Evolutionary conservation across 2,888 invertebrate species (phyloP), one percentile per base, ranked within the genome.

Genomic region (Agrotis clavis): DNA sequence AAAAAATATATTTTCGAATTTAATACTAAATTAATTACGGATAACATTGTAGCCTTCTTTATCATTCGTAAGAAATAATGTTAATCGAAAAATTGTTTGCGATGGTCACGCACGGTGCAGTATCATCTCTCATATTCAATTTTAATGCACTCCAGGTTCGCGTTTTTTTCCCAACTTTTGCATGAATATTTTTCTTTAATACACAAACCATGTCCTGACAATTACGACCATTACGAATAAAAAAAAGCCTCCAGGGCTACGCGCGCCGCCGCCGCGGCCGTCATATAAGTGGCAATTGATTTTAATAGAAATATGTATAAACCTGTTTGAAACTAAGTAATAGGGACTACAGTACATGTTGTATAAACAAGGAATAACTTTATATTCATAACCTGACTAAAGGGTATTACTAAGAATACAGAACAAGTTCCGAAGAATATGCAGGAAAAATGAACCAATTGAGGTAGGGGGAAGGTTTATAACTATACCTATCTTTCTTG

Each of bases 371-470:
- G 25, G 16, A 25, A 68, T 66, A 4, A 18, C 41, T 65, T 53
- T 53, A 53, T 53, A 45, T 68, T 25, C 0, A 54, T 53, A 53
- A 30, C 19, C 18, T 45, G 18, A 30, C 19, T 11, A 18, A 1
- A 5, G 30, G 18, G 19, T 35, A 47, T 59, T 47, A n/a, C 30
- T 30, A 21, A 4, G 9, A 41, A 59, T 25, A 41, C 64, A 14
- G 6, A 59, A n/a, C 6, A 67, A 35, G 21, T 66, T 66, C 51
- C 51, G 9, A 45, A 62, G 64, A 63, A 63, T 63, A 67, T 25
- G 19, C 19, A 35, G 35, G 21, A 35, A 54, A 66, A 69, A 63
- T 60, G 16, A n/a, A 18, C 11, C 21, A 14, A 1, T 48, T 18
- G 19, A 25, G 6, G 30, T 48, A 4, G 6, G 13, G 19, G n/a